These are phyloP conservation scores for Buathra laborator DNA, from an alignment of 2,888 invertebrate genomes.

Conservation along the genomic window DNA sequence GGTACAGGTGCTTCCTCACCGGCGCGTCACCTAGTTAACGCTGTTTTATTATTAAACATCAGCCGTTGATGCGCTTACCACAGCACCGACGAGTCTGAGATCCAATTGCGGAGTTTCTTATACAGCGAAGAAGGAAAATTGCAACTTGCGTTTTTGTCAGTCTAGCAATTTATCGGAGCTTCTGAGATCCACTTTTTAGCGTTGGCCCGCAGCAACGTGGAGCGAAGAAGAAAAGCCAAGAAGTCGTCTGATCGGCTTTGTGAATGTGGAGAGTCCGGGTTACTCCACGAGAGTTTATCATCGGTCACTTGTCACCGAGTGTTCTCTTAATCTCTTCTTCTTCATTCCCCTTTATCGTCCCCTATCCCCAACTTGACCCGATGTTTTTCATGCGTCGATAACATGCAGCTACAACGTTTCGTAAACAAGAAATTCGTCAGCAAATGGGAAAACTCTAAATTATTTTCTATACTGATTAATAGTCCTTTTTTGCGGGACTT, in stretches of 20 bases:
- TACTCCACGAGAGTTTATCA: slow-evolving; percentile 20
- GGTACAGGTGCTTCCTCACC: slow-evolving; percentile 52
- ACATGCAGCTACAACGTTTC: neutral
- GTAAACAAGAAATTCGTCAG: neutral
- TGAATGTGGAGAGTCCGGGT: slow-evolving; percentile 34
- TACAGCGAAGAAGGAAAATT: slow-evolving; percentile 3
- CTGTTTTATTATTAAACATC: slow-evolving; percentile 60
- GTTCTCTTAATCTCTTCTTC: slow-evolving; percentile 56
- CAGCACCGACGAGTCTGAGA: slow-evolving; percentile 3
- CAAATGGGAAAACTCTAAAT: neutral
- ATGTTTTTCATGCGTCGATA: neutral
- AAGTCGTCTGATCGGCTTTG: slow-evolving; percentile 50
- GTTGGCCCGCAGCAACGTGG: neutral
- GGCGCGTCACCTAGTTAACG: slow-evolving; percentile 38
- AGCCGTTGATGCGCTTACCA: slow-evolving; percentile 17
- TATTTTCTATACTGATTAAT: neutral
- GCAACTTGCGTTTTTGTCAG: neutral
- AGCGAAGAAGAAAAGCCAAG: slow-evolving; percentile 9
- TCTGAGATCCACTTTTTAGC: neutral
- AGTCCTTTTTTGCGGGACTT: neutral
- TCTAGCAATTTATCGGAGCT: neutral
- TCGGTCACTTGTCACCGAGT: slow-evolving; percentile 61
- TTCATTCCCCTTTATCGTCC: slow-evolving; percentile 40
- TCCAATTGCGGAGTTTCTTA: slow-evolving; percentile 26
- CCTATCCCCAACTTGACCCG: slow-evolving; percentile 12